Conservation (phyloP, 2,113 vertebrate genomes). For the Mustelus asterias region DNA sequence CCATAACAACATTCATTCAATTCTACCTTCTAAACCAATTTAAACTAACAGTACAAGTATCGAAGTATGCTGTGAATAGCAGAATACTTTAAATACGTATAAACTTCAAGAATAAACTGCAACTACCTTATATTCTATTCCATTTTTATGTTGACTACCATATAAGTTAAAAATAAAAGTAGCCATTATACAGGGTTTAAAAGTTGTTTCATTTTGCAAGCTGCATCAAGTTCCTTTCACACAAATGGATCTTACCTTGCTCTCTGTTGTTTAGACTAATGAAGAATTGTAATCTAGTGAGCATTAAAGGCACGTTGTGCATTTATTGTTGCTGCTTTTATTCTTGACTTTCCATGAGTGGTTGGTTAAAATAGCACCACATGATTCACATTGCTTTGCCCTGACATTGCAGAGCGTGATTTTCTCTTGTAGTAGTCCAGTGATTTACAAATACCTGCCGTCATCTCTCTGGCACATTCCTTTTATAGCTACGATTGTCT, state of each 20-base stretch:
- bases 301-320: slow-evolving; percentile 1
- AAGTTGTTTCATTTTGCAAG: neutral
- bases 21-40: neutral
- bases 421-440: slow-evolving; percentile 10
- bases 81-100: neutral
- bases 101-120: neutral
- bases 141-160: neutral
- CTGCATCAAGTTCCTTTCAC: neutral
- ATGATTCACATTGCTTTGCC: slow-evolving; percentile 28
- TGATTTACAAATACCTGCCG: slow-evolving; percentile 13
- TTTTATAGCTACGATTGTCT: neutral
- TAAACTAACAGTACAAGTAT: neutral
- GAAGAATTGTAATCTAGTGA: slow-evolving; percentile 24
- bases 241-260: slow-evolving; percentile 6
- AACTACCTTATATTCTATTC: neutral
- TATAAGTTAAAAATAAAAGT: neutral
- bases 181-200: neutral
- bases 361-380: slow-evolving; percentile 33
- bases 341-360: slow-evolving; percentile 27
- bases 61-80: neutral
- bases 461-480: slow-evolving; percentile 12
- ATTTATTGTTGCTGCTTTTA: slow-evolving; percentile 15
- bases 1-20: neutral
- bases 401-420: slow-evolving; percentile 21
- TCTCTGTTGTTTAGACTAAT: slow-evolving; percentile 15